Base-by-base conservation (phyloP, 2,113 vertebrate species). In the Strix uralensis region DNA sequence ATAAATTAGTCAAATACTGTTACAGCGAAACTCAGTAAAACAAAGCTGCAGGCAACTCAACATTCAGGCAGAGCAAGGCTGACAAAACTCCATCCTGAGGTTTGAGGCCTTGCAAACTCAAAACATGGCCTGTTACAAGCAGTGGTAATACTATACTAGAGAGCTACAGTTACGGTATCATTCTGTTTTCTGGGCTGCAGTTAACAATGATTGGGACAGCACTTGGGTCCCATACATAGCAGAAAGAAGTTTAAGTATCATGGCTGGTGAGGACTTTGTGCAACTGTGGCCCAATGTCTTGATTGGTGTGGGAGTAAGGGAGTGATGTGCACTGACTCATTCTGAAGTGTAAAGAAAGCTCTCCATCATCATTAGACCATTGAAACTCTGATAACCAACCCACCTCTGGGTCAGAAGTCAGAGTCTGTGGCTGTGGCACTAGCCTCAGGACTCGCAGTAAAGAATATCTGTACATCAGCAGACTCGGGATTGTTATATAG, bases 401-500 rank as follows among this genome's bases (percentile, higher is more conserved):
- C 42, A 7, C 1, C 20, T 80, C 0, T 8, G 55, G 40, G 49
- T 49, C 72, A 47, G 26, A 16, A 52, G 42, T 62, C 78, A 69
- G 44, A 47, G 57, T 2, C 13, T 5, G 17, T 18, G 57, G 23
- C 49, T 40, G 30, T n/a, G 47, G 23, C 44, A 26, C 54, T 46
- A 77, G 71, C 83, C 75, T 54, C 46, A 5, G 59, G 55, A 29
- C 6, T 26, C 34, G 6, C 40, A 82, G 1, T 1, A 8, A 71
- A 59, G 57, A 55, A 30, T 26, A 22, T 51, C 61, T 42, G 51
- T 40, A 36, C 8, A 4, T 11, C 63, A 61, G 44, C 66, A 80
- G 52, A 10, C 27, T n/a, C 4, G 1, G 58, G 32, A 16, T 51
- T 23, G 4, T 55, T 15, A 1, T 4, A 7, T 0, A 47, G 63